phyloP scores from a whole-genome alignment of 2,113 vertebrate genomes.

The Cathartes aura region DNA sequence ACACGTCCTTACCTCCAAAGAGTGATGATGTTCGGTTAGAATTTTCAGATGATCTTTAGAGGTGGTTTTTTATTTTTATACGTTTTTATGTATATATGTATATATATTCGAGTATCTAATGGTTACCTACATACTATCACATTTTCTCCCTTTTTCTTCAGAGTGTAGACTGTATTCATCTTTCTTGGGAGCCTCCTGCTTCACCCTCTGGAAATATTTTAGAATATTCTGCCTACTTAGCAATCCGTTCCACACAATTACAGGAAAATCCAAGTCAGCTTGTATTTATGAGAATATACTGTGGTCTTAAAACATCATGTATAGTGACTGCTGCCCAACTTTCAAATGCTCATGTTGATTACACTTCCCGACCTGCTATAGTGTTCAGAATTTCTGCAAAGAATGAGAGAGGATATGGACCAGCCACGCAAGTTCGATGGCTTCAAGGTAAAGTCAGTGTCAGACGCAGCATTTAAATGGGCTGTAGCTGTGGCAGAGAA shows the following conservation, averaged over 20 bases:
- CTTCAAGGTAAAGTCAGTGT: slow-evolving; percentile 86
- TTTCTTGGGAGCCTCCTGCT: slow-evolving; percentile 96
- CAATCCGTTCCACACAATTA: slow-evolving; percentile 87
- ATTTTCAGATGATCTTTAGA: not conserved
- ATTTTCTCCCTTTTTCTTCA: slow-evolving; percentile 48
- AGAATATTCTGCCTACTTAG: slow-evolving; percentile 96
- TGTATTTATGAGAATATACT: slow-evolving; percentile 95
- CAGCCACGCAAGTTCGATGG: slow-evolving; percentile 97
- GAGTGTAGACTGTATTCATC: slow-evolving; percentile 91
- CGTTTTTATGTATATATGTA: not conserved
- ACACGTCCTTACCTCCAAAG: not conserved
- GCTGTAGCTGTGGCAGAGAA: not conserved
- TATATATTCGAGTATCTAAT: not conserved
- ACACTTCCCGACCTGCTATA: slow-evolving; percentile 89
- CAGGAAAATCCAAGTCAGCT: slow-evolving; percentile 84
- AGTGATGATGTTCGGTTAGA: not conserved
- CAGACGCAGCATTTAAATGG: not conserved
- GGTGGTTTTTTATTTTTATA: accelerated
- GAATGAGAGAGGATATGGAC: slow-evolving; percentile 96
- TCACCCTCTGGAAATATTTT: slow-evolving; percentile 93
- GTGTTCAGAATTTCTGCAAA: slow-evolving; percentile 97
- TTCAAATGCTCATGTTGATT: slow-evolving; percentile 92
- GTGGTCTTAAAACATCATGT: slow-evolving; percentile 92
- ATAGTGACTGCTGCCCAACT: slow-evolving; percentile 86
- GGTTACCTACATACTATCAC: not conserved